Evolutionary conservation across 2,888 invertebrate species (phyloP), one percentile per base, ranked within the genome.

Genomic region (Sphaerophoria taeniata): DNA sequence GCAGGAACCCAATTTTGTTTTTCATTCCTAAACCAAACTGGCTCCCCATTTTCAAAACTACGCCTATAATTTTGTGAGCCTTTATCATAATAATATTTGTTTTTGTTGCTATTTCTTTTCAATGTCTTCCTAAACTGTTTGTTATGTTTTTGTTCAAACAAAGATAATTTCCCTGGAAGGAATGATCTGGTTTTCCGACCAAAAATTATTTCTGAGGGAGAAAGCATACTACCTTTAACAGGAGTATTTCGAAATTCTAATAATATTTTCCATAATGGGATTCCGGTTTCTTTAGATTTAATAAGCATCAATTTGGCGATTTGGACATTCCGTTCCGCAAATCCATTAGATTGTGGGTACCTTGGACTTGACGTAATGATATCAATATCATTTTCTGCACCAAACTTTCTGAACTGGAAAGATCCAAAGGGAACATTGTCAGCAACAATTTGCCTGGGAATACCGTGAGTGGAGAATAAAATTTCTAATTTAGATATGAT

Each of bases 291-390:
- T 24, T 24, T 24, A 24, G 24, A 24, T 24, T 24, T 24, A 24
- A 6, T 51, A 16, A 51, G 16, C 51, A 51, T 24, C 56, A 24
- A 43, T 6, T 39, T 56, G n/a, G 47, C 43, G 47, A n/a, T 58
- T 16, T 45, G 31, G 47, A 47, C 12, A 34, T 45, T 61, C 39
- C 34, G 43, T 60, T 39, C 43, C 14, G 11, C 33, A 7, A 39
- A 39, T 39, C 39, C 51, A 34, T 33, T 24, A 24, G 60, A 65
- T 14, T 76, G 82, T 47, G 53, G 53, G 31, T 53, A 53, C 4
- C 11, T 53, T 60, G 60, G 60, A 49, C 87, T 85, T 4, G 82
- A 77, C 9, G 87, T 85, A 9, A 43, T 87, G 39, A 87, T 36
- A 47, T 56, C 67, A 4, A 63, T 33, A n/a, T 73, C 74, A 49